These are phyloP conservation scores for Ceyx melanurus DNA, from an alignment of 2,113 vertebrate species.

Conservation along the genomic window DNA sequence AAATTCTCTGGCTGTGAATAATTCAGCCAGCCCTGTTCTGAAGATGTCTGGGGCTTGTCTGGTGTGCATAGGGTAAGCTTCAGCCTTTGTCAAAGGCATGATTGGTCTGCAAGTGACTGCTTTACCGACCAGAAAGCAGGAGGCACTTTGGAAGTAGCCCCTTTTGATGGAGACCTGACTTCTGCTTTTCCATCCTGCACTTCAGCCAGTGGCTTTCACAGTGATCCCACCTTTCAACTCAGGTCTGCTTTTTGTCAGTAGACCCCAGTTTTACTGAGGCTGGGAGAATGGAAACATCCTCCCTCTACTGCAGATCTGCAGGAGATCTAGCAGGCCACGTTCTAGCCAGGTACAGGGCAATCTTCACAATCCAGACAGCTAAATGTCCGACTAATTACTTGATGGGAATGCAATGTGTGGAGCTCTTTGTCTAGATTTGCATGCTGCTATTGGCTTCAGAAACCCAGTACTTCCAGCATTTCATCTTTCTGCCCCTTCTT, in stretches of 20 bases:
- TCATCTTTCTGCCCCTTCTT: neutral
- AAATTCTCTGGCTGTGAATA: neutral
- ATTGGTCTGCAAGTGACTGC: neutral
- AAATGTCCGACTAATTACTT: accelerated
- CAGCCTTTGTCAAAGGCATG: neutral
- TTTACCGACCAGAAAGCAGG: neutral
- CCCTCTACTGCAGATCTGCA: neutral
- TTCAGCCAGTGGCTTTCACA: neutral
- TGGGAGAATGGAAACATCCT: neutral
- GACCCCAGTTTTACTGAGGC: neutral
- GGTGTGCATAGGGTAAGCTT: neutral
- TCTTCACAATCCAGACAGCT: neutral
- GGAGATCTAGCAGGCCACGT: neutral
- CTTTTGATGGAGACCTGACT: neutral
- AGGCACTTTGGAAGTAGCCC: neutral
- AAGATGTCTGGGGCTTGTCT: neutral
- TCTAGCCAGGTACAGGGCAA: neutral
- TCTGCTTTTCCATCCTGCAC: neutral
- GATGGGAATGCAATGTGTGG: neutral
- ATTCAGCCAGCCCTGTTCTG: neutral
- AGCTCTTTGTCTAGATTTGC: neutral
- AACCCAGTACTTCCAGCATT: neutral
- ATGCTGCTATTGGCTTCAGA: neutral
- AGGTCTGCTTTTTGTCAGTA: neutral
- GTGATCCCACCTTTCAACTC: neutral